These are phyloP conservation scores for Leuctra nigra DNA, from an alignment of 2,888 invertebrate genomes.

Conservation along the genomic window DNA sequence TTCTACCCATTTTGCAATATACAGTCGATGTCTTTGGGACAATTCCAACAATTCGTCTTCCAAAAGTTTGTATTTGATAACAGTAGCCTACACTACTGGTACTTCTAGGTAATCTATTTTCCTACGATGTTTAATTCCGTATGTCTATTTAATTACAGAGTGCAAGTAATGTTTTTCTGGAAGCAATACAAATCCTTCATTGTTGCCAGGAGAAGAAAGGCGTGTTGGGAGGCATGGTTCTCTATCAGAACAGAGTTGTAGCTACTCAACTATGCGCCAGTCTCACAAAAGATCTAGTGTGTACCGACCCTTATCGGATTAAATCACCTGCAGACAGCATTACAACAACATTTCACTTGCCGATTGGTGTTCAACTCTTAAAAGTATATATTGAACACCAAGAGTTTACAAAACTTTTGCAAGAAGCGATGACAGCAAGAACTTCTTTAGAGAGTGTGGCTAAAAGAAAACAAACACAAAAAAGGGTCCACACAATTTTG, in stretches of 20 bases:
- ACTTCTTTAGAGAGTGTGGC: constrained; percentile 22
- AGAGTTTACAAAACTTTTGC: constrained; percentile 40
- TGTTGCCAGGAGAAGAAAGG: constrained; percentile 72
- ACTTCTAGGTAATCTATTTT: too few species aligned
- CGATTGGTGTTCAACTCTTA: constrained; percentile 73
- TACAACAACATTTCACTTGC: constrained; percentile 59
- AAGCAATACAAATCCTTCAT: constrained; percentile 79
- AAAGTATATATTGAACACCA: constrained; percentile 64
- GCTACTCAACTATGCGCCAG: constrained; percentile 69
- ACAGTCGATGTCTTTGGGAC: constrained; percentile 79
- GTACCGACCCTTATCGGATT: constrained; percentile 77
- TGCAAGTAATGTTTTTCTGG: constrained; percentile 78
- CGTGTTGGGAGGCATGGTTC: constrained; percentile 75
- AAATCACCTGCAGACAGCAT: constrained; percentile 72
- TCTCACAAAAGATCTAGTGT: constrained; percentile 69
- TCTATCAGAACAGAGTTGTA: constrained; percentile 84
- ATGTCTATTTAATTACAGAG: constrained; percentile 53
- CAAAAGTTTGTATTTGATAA: constrained; percentile 62
- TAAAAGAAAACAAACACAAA: constrained; percentile 26
- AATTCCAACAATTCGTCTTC: constrained; percentile 71
- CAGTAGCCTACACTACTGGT: too few species aligned
- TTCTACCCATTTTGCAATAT: constrained; percentile 75
- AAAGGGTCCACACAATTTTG: constrained; percentile 36
- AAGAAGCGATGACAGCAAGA: constrained; percentile 20
- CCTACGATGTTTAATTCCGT: too few species aligned